These are phyloP conservation scores for Hippoglossus hippoglossus DNA, from an alignment of 2,797 vertebrate species.

Conservation along the genomic window DNA sequence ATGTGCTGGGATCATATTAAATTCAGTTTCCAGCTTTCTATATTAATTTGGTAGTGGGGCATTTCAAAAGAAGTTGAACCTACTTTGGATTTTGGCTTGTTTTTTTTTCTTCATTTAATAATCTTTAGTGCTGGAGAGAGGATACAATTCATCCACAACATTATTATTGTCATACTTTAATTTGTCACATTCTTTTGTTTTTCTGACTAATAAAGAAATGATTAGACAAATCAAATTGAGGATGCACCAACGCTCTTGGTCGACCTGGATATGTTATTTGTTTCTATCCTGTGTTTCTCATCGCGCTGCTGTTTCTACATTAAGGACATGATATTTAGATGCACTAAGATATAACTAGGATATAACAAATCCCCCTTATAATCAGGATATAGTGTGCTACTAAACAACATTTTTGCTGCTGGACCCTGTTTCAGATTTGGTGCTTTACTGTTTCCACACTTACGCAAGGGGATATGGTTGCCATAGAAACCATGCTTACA, in stretches of 20 bases:
- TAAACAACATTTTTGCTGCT: constrained; percentile 29
- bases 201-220: not conserved
- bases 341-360: not conserved
- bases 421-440: constrained; percentile 42
- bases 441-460: constrained; percentile 40
- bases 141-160: not conserved
- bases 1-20: not conserved
- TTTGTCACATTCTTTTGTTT: not conserved
- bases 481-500: constrained; percentile 77
- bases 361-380: not conserved
- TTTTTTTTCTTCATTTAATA: not conserved
- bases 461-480: constrained; percentile 63
- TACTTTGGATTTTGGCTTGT: not conserved
- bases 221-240: not conserved
- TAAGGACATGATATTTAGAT: not conserved
- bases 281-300: too few species aligned
- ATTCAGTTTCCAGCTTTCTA: not conserved
- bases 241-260: too few species aligned
- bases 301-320: not conserved
- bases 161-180: not conserved
- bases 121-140: too few species aligned
- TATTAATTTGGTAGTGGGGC: not conserved
- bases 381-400: not conserved
- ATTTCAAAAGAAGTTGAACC: not conserved
- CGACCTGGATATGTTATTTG: too few species aligned